phyloP scores from a whole-genome alignment of 2,888 invertebrate species.

The Drosophila sordidula region DNA sequence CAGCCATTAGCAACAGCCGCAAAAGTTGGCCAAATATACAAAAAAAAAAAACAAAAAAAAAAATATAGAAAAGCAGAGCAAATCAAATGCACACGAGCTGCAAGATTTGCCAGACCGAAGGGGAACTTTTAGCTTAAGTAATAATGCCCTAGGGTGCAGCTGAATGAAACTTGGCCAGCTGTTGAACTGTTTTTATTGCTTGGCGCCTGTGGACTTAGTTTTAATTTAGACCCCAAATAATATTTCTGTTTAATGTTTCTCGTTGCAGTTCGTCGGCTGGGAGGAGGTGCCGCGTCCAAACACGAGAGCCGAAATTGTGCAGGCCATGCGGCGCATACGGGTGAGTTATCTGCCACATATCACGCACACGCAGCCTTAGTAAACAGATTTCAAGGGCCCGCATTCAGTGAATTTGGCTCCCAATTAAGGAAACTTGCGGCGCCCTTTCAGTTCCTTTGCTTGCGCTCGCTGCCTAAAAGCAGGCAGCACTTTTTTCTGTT shows the following conservation, averaged over 20 bases:
- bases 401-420: constrained; percentile 35
- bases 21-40: constrained; percentile 26
- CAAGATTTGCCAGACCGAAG: constrained; percentile 3
- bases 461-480: constrained; percentile 33
- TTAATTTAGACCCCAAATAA: constrained; percentile 29
- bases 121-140: constrained; percentile 6
- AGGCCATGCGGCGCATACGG: constrained; percentile 98
- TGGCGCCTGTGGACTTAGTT: background rate
- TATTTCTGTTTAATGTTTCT: constrained; percentile 48
- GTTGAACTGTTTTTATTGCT: constrained; percentile 20
- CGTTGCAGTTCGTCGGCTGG: constrained; percentile 98
- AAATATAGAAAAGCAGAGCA: constrained; percentile 3
- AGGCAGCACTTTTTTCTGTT: constrained; percentile 53
- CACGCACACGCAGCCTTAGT: background rate
- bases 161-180: constrained; percentile 8
- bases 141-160: constrained; percentile 22
- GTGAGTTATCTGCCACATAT: constrained; percentile 87
- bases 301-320: constrained; percentile 98
- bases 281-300: constrained; percentile 98
- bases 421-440: constrained; percentile 58
- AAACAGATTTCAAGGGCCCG: constrained; percentile 29
- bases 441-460: constrained; percentile 46
- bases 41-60: background rate
- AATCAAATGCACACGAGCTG: constrained; percentile 52
- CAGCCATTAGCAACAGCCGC: constrained; percentile 42